Base-by-base conservation (phyloP, 2,113 vertebrate genomes). In the Centropus bengalensis region DNA sequence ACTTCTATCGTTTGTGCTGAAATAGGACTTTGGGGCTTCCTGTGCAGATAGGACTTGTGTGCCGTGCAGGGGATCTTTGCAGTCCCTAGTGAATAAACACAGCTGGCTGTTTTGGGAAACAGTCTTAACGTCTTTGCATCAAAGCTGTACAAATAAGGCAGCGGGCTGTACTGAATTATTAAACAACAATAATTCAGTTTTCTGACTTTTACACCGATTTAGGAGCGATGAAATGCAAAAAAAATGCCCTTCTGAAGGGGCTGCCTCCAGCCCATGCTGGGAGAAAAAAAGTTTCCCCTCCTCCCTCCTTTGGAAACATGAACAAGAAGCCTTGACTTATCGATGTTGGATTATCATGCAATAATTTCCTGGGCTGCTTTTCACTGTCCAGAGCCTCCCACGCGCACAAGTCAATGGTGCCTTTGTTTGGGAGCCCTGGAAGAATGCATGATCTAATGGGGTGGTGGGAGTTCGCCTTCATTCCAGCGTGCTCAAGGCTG, bases 361-460 rank as follows among this genome's bases (percentile, higher is more conserved):
- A 86, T 89, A 92, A 92, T 94, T 96, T 84, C 82, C 95, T 95
- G 54, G 96, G 82, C 82, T 96, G 90, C 90, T 60, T 67, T 24
- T 51, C 70, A 88, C 89, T 83, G 85, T 93, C 96, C 96, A 5
- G 73, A 96, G 91, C 97, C 94, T 59, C 98, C 98, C 98, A 98
- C 98, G 36, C 59, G 2, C 67, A 12, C 20, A 93, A 98, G 97
- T 99, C 98, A 99, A 98, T 98, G 98, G 97, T 59, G 84, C 94
- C 97, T 98, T 99, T 99, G 99, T 99, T 98, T 55, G 3, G 94
- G 62, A 79, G 91, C 9, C 32, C 36, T 86, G 88, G 96, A 99
- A 98, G 98, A 99, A 99, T 99, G 98, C 59, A 95, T 98, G 98
- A 99, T 96, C 97, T 99, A 98, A 99, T 98, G 96, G 96, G 96